Conservation (phyloP, 2,888 invertebrate genomes). For the Atrina japonica region DNA sequence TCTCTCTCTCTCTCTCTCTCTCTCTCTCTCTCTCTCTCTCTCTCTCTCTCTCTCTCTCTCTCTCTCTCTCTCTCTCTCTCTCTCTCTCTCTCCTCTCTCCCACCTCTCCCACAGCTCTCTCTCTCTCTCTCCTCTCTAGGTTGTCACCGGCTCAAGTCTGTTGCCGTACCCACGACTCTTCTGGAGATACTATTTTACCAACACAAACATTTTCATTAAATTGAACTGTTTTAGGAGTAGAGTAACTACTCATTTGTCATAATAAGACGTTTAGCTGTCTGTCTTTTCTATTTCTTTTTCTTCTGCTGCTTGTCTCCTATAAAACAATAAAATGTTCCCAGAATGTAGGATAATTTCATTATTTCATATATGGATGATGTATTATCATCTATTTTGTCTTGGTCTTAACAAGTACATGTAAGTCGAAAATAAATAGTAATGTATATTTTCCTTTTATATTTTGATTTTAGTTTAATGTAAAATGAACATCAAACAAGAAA, state of each 20-base stretch:
- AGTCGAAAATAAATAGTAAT: background rate
- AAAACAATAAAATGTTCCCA: constrained; percentile 38
- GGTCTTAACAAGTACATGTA: too few species aligned
- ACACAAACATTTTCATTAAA: too few species aligned
- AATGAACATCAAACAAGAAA: too few species aligned
- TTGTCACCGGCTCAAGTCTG: too few species aligned
- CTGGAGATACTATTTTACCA: too few species aligned
- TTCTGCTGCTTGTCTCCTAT: constrained; percentile 98
- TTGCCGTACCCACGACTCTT: too few species aligned
- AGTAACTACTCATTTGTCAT: constrained; percentile 5
- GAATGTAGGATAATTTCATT: too few species aligned
- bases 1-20: constrained; percentile 21
- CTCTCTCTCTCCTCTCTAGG: constrained; percentile 20
- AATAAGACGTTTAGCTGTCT: constrained; percentile 98
- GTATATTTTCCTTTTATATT: background rate
- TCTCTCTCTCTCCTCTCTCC: constrained; percentile 12
- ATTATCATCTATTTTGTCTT: too few species aligned
- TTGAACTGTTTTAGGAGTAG: background rate
- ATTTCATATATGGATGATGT: too few species aligned
- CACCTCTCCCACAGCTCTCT: constrained; percentile 17
- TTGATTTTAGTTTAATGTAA: too few species aligned
- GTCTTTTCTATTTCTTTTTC: constrained; percentile 98
- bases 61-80: constrained; percentile 12
- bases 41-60: constrained; percentile 20
- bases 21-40: constrained; percentile 25